phyloP scores from a whole-genome alignment of 2,113 vertebrate genomes.

The Saimiri boliviensis region DNA sequence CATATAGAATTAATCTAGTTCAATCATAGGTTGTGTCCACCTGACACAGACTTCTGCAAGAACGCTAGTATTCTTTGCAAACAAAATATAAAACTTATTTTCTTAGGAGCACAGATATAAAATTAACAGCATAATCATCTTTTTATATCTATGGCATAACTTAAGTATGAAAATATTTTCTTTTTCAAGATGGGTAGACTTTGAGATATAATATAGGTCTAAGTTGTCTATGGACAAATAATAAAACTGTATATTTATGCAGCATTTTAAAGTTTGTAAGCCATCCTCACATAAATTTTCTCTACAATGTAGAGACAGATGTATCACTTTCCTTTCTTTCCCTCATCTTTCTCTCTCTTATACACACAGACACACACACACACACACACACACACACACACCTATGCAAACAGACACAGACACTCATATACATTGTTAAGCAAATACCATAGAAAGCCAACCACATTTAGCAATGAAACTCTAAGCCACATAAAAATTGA shows the following conservation, averaged over 20 bases:
- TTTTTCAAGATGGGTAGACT: background rate
- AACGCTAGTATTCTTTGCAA: background rate
- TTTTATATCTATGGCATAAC: background rate
- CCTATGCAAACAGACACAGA: background rate
- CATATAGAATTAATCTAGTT: background rate
- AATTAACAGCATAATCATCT: background rate
- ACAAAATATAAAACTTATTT: background rate
- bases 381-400: background rate
- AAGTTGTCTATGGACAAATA: background rate
- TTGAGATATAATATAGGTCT: background rate
- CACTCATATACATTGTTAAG: background rate
- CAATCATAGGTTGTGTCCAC: background rate
- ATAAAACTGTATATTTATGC: background rate
- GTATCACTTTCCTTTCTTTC: background rate
- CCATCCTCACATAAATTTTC: background rate
- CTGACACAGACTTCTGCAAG: background rate
- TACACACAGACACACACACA: background rate
- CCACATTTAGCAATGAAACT: background rate
- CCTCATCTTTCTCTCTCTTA: background rate
- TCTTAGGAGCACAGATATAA: background rate
- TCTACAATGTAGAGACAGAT: background rate
- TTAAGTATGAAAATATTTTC: background rate
- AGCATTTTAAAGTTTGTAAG: background rate
- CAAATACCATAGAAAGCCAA: constrained; percentile 7
- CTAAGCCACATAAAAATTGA: background rate